These are phyloP conservation scores for Dorcus parallelipipedus DNA, from an alignment of 2,888 invertebrate species.

Conservation along the genomic window DNA sequence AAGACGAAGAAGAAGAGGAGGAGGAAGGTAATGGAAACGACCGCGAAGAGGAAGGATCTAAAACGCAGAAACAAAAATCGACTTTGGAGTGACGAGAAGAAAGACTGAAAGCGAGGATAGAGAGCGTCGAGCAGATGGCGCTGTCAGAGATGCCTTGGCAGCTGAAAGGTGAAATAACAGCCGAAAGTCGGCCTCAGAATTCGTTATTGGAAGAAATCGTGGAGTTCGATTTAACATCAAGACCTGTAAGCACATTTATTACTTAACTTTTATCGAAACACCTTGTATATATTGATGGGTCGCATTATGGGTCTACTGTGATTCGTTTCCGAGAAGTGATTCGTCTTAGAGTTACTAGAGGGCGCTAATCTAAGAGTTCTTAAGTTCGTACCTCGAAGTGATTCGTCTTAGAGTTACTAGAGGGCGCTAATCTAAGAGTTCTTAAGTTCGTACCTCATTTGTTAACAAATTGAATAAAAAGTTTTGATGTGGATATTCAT, in stretches of 20 bases:
- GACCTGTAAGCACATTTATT: constrained; percentile 52
- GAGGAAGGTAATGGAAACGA: constrained; percentile 11
- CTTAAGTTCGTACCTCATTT: too few species aligned
- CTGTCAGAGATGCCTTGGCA: constrained; percentile 91
- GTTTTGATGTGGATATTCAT: too few species aligned
- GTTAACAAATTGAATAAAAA: too few species aligned
- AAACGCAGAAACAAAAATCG: constrained; percentile 48
- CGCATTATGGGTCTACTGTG: too few species aligned
- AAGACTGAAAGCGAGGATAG: constrained; percentile 65
- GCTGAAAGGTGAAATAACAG: constrained; percentile 84
- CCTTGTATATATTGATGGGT: neutral
- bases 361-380: too few species aligned
- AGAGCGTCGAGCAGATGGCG: constrained; percentile 67
- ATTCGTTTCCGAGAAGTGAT: too few species aligned
- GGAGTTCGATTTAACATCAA: constrained; percentile 79
- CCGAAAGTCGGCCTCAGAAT: constrained; percentile 79
- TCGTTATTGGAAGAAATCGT: constrained; percentile 89
- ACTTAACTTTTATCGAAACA: neutral
- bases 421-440: too few species aligned
- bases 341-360: too few species aligned
- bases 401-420: too few species aligned
- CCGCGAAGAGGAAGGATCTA: constrained; percentile 19
- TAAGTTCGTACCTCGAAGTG: too few species aligned
- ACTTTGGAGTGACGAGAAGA: constrained; percentile 74
- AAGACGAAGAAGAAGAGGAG: constrained; percentile 15